Base-by-base conservation (phyloP, 1,140 invertebrate genomes). In the Hyphantria cunea region DNA sequence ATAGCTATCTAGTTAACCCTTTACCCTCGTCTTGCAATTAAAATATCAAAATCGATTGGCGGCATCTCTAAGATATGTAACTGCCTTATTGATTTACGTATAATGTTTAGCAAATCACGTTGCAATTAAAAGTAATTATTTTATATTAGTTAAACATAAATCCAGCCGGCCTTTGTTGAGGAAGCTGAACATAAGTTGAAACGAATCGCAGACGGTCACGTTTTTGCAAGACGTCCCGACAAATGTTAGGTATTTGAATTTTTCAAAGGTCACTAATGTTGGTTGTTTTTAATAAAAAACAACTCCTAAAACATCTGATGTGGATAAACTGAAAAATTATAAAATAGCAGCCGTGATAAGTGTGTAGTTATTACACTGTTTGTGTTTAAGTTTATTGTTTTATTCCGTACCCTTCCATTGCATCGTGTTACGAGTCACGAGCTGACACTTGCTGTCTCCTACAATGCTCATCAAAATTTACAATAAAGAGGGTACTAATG, bases 381-480 rank as follows among this genome's bases (percentile, higher is more conserved):
- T 1, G 17, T 25, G 5, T 1, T 1, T 25, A 25, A n/a, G n/a
- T 25, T 25, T 25, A 25, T 25, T 25, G 1, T 25, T 5, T 3
- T 25, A 25, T 25, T 25, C 17, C 17, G 17, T 25, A 25, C 17
- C n/a, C n/a, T n/a, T n/a, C n/a, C n/a, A n/a, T n/a, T n/a, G n/a
- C n/a, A n/a, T n/a, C 17, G 63, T 79, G 72, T 73, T 78, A n/a
- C 82, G 70, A 51, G 68, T 58, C 69, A 66, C 67, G 63, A 78
- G 62, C 70, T 70, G 76, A 76, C 74, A 73, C 67, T 68, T 60
- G 61, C 67, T 70, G 67, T 78, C 74, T 81, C 68, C 76, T 76
- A 82, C 72, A 79, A 78, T n/a, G n/a, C n/a, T n/a, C n/a, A n/a
- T n/a, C n/a, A n/a, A n/a, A n/a, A n/a, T n/a, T 78, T 80, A 72